Percentiles rank a stretch among this genome's conserved stretches.
These are phyloP conservation scores for Neodon shergylaensis DNA, from an alignment of 2,113 vertebrate species.

Conservation along the genomic window DNA sequence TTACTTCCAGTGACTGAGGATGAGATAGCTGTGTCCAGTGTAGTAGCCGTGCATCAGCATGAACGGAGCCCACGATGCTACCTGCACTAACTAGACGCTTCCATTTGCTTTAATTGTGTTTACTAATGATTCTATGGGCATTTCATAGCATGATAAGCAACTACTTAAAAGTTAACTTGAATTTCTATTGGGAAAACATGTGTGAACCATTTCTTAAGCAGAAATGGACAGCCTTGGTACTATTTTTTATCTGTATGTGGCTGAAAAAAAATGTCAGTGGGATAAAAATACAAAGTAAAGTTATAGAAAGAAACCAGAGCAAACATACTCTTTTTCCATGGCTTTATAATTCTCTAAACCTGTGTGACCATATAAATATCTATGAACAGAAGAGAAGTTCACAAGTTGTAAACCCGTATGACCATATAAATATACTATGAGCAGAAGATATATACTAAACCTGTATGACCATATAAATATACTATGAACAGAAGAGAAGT, in stretches of 20 bases:
- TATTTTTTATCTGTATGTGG: neutral
- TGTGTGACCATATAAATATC: neutral
- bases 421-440: neutral
- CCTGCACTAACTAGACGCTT: neutral
- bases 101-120: neutral
- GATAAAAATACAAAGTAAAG: slow-evolving; percentile 10
- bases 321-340: slow-evolving; percentile 17
- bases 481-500: slow-evolving; percentile 3
- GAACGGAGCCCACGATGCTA: neutral
- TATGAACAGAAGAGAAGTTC: slow-evolving; percentile 2
- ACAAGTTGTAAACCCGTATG: neutral
- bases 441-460: neutral
- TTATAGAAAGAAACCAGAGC: neutral
- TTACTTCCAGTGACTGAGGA: neutral
- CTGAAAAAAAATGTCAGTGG: neutral
- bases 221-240: neutral
- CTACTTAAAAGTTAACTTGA: slow-evolving; percentile 30
- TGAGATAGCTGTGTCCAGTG: neutral
- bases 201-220: slow-evolving; percentile 13
- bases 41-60: neutral
- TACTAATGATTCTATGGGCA: slow-evolving; percentile 1
- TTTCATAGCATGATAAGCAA: neutral
- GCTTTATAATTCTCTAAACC: slow-evolving; percentile 2
- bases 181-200: neutral
- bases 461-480: neutral